Evolutionary conservation across 2,113 vertebrate genomes (phyloP), one percentile per base, ranked within the genome.

Genomic region (Rhegmatorhina hoffmannsi): DNA sequence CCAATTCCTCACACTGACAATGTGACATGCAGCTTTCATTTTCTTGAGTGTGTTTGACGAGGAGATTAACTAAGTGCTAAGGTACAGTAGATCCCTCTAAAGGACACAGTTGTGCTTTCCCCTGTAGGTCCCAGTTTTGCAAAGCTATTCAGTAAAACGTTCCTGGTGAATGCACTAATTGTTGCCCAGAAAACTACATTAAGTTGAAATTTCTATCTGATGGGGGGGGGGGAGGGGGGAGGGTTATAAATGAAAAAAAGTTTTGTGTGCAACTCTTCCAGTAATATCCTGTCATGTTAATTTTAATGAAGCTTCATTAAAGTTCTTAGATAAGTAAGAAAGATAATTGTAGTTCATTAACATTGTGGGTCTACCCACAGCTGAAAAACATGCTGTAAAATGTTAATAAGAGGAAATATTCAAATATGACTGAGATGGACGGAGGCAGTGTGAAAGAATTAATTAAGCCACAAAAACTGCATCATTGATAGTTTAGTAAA

Each of bases 31-130:
- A 89, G 76, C 68, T 97, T 95, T 96, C 72, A 60, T 92, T 92
- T 96, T 89, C 96, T 56, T 78, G 92, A 96, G 92, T 96, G 83
- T 74, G 56, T 94, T 97, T 88, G 87, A 79, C 80, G 62, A 93
- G 93, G 67, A 87, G 95, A 95, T 97, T 97, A 97, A 87, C 86
- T 73, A 88, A 95, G 95, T 96, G 97, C 95, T 84, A 86, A 95
- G 95, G 94, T 90, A 64, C 36, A 77, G 66, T 68, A 80, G 52
- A 82, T 94, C 34, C 81, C 66, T 90, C 83, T 87, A 95, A 94
- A 98, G 89, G 89, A 95, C 78, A 84, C 8, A 3, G 66, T 11
- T 21, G 85, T 62, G n/a, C 73, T 95, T 66, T 79, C 33, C 60
- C 85, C 77, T 28, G 17, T 74, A 79, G 80, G 53, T 89, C 34